These are phyloP conservation scores for Pinna nobilis DNA, from an alignment of 1,140 invertebrate genomes.

Conservation along the genomic window DNA sequence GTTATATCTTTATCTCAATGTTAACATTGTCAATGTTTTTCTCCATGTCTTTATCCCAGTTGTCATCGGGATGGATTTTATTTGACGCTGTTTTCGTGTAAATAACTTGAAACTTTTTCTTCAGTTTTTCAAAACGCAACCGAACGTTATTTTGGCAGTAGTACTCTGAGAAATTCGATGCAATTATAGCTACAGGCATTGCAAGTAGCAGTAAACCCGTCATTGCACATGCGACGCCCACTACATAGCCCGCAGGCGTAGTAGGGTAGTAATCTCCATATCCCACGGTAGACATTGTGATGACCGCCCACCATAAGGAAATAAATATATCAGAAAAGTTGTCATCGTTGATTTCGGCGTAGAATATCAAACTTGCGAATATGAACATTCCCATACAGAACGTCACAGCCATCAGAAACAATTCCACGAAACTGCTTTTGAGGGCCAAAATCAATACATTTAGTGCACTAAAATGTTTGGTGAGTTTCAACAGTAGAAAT, in stretches of 20 bases:
- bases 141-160: constrained; percentile 31
- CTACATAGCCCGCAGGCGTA: constrained; percentile 55
- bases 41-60: no score
- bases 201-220: constrained; percentile 99
- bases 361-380: constrained; percentile 53
- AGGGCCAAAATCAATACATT: constrained; percentile 56
- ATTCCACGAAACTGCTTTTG: constrained; percentile 50
- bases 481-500: constrained; percentile 26
- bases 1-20: no score
- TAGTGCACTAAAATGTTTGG: constrained; percentile 32
- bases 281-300: constrained; percentile 76
- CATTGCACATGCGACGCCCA: constrained; percentile 85
- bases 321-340: constrained; percentile 45
- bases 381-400: constrained; percentile 52
- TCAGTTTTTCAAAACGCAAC: not conserved
- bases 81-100: not conserved
- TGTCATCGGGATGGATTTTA: constrained; percentile 10
- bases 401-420: constrained; percentile 49
- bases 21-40: no score
- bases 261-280: constrained; percentile 72
- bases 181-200: constrained; percentile 88
- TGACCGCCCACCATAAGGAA: constrained; percentile 75
- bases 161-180: constrained; percentile 73
- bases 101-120: not conserved
- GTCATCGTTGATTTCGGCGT: constrained; percentile 43